Evolutionary conservation across 2,113 vertebrate species (phyloP).

Genomic region (Oxyruncus cristatus): DNA sequence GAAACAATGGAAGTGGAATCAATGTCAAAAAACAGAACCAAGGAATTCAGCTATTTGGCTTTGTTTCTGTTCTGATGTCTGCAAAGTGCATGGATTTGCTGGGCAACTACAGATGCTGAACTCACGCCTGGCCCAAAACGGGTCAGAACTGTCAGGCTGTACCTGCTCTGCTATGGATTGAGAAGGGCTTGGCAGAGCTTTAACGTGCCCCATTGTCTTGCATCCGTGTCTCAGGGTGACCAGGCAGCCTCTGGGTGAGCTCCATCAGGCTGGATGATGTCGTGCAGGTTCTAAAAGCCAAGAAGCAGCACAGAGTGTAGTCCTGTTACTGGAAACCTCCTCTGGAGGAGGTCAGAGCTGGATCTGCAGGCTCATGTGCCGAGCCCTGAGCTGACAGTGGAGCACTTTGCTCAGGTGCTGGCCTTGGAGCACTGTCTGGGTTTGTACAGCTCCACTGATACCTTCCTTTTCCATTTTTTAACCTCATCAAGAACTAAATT

Average conservation of each 20-base stretch:
- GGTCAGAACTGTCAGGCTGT: background rate
- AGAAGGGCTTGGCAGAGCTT: background rate
- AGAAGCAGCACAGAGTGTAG: background rate
- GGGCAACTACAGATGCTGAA: background rate
- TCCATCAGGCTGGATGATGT: background rate
- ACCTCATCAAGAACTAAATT: background rate
- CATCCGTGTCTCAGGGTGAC: background rate
- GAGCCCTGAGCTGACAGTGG: background rate
- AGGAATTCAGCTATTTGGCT: background rate
- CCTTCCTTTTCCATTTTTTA: background rate
- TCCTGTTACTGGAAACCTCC: background rate
- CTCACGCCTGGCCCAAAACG: background rate
- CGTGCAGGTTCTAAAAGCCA: background rate
- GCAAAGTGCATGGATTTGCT: background rate
- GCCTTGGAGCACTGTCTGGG: background rate
- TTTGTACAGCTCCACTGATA: background rate
- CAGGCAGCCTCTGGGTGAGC: background rate
- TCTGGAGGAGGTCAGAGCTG: background rate
- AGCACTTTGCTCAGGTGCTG: rapidly evolving
- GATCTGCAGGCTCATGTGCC: background rate
- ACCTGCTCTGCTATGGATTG: background rate
- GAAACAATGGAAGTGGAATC: background rate
- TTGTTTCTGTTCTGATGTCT: background rate
- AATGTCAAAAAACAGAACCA: background rate
- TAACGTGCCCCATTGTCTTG: background rate